Base-by-base conservation (phyloP, 2,888 invertebrate genomes). In the Zaprionus lineosus region DNA sequence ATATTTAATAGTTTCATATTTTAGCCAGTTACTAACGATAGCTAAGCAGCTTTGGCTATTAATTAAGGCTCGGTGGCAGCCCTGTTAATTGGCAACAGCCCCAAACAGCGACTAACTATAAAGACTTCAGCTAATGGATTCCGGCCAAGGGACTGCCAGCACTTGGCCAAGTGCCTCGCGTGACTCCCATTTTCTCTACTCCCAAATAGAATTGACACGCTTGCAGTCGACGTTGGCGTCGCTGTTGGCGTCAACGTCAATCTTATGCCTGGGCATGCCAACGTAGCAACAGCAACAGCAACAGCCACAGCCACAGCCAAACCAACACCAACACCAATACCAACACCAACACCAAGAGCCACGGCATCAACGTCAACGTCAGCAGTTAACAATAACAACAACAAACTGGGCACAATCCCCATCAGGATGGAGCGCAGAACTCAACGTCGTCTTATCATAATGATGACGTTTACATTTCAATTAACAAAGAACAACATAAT, bases 391-490 rank as follows among this genome's bases (percentile, higher is more conserved):
- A 29, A 12, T 18, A 55, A 24, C 34, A 36, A 43, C 9, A 52
- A 39, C 15, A 47, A 31, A 21, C 26, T 39, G 39, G 34, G 24
- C 34, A 26, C 43, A 48, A 46, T 21, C 29, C 34, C 62, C 33
- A 53, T 47, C 56, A 36, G 47, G 34, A 47, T 21, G 21, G 21
- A 39, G 16, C n/a, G 24, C 46, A 39, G 41, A 44, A 39, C 53
- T 43, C 41, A 40, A 53, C 48, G 55, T 72, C 68, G 58, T 73
- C 84, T 84, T 82, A 81, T 77, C 83, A 75, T 73, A 84, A 83
- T 77, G 84, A 84, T 83, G 86, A 82, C 83, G 83, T 82, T 83
- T 84, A 86, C 84, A 86, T 83, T 83, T 83, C 83, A 86, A 83
- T 83, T 83, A 83, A 86, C 83, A 78, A 47, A 52, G 67, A 82